A percentile compares a stretch with the other conserved stretches of the same genome.
Conservation (phyloP, 2,113 vertebrate species). For the Cochlearius cochlearius region DNA sequence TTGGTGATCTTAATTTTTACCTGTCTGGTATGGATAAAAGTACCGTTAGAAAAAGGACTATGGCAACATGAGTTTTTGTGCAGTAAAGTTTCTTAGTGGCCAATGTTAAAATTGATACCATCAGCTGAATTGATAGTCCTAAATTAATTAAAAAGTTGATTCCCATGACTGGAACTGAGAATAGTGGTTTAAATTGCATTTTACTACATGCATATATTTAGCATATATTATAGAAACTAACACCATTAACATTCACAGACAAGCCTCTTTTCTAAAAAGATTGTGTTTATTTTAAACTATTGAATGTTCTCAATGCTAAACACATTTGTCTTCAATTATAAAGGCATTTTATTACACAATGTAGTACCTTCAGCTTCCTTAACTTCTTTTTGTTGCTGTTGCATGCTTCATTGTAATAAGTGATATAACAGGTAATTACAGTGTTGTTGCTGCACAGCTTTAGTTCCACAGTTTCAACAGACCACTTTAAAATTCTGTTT, state of each 20-base stretch:
- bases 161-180: background rate
- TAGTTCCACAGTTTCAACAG: background rate
- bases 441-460: background rate
- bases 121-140: background rate
- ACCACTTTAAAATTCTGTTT: background rate
- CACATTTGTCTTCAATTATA: background rate
- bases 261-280: background rate
- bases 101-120: background rate
- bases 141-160: background rate
- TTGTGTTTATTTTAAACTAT: background rate
- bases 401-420: rapidly evolving
- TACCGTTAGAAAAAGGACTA: background rate
- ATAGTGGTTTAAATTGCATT: background rate
- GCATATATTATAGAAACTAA: background rate
- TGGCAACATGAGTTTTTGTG: background rate
- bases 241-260: background rate
- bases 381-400: background rate
- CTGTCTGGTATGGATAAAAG: background rate
- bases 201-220: background rate
- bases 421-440: background rate
- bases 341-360: background rate
- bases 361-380: background rate
- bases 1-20: background rate
- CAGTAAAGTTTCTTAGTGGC: background rate
- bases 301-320: background rate